Conservation (phyloP, 2,113 vertebrate species). For the Phalacrocorax brasilianus region DNA sequence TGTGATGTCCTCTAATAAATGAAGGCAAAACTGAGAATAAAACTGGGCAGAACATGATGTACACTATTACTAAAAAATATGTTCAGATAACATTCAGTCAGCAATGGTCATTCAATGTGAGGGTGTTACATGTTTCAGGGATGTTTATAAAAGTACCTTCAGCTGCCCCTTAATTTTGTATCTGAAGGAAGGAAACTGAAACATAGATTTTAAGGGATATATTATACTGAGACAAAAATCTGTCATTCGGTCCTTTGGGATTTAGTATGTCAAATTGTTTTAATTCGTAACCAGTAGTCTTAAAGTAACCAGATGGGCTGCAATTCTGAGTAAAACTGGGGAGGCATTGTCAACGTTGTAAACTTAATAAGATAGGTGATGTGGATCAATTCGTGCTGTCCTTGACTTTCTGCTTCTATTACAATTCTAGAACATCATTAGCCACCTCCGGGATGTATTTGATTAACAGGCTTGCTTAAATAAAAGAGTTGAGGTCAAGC, state of each 20-base stretch:
- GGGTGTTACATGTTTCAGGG: not conserved
- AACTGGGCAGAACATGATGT: not conserved
- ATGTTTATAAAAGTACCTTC: not conserved
- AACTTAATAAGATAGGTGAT: slow-evolving; percentile 68
- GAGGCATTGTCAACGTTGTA: slow-evolving; percentile 29
- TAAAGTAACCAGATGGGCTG: slow-evolving; percentile 20
- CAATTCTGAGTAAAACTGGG: slow-evolving; percentile 16
- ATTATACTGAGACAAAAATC: not conserved
- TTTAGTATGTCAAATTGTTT: slow-evolving; percentile 7
- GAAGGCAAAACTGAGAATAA: not conserved
- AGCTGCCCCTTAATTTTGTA: not conserved
- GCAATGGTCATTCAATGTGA: not conserved
- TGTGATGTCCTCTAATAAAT: not conserved
- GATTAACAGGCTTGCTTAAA: slow-evolving; percentile 78
- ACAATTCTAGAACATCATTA: slow-evolving; percentile 76
- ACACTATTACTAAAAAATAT: rapidly evolving
- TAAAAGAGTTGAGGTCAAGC: slow-evolving; percentile 72
- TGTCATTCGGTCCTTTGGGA: not conserved
- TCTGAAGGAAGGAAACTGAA: not conserved
- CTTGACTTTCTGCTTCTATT: slow-evolving; percentile 77
- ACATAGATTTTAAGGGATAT: not conserved
- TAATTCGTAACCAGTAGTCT: slow-evolving; percentile 6
- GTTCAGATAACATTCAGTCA: not conserved
- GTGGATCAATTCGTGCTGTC: slow-evolving; percentile 72
- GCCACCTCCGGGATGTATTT: slow-evolving; percentile 71